Percentiles rank a stretch among this genome's conserved stretches.
These are phyloP conservation scores for Epinotia ramella DNA, from an alignment of 2,888 invertebrate species.

Conservation along the genomic window DNA sequence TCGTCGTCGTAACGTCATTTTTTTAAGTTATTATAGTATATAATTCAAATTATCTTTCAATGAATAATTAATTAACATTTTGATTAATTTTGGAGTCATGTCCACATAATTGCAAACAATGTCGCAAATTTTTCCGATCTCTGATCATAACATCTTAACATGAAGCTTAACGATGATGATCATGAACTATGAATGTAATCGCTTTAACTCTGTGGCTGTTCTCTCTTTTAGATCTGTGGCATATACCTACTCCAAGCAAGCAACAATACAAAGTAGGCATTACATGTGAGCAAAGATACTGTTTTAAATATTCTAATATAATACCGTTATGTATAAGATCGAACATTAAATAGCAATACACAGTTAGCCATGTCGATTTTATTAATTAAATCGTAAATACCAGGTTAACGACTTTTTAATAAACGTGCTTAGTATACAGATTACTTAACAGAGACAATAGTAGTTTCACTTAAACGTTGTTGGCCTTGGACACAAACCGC, in stretches of 20 bases:
- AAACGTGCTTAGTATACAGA: neutral
- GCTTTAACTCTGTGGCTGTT: neutral
- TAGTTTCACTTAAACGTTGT: slow-evolving; percentile 19
- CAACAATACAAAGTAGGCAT: neutral
- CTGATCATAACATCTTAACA: neutral
- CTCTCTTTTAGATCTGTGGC: neutral
- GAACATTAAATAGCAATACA: neutral
- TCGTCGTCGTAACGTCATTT: no score
- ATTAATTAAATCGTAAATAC: slow-evolving; percentile 11
- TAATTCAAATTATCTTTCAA: no score
- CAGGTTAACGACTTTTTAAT: slow-evolving; percentile 25
- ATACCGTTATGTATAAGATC: neutral
- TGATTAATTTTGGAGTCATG: no score
- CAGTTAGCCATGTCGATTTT: neutral
- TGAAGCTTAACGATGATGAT: neutral
- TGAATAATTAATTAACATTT: no score
- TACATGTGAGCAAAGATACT: neutral
- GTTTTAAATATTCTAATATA: neutral
- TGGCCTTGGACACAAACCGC: slow-evolving; percentile 24
- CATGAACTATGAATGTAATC: neutral
- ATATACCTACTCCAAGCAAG: neutral
- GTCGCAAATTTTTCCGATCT: no score
- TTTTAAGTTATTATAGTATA: no score
- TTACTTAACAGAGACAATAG: slow-evolving; percentile 24
- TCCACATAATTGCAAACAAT: no score